Conservation (phyloP, 2,113 vertebrate genomes). For the Martes martes region DNA sequence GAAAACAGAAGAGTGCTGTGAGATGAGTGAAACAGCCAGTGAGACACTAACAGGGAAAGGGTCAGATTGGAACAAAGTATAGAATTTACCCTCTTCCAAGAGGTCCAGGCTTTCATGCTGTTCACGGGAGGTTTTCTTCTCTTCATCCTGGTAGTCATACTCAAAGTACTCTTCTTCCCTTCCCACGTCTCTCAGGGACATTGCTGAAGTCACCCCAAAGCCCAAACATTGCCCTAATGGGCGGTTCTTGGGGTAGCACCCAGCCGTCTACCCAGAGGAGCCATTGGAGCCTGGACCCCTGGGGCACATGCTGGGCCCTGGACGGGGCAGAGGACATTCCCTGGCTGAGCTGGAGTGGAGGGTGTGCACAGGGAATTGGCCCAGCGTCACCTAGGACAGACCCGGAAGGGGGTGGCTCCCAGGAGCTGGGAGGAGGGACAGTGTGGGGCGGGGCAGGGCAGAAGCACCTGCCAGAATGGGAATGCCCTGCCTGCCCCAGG, state of each 20-base stretch:
- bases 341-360: neutral
- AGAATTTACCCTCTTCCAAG: slow-evolving; percentile 87
- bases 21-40: neutral
- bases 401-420: neutral
- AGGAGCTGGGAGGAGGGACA: neutral
- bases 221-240: neutral
- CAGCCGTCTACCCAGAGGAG: slow-evolving; percentile 49
- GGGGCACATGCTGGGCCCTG: slow-evolving; percentile 68
- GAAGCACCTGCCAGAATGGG: neutral
- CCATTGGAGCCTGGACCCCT: slow-evolving; percentile 26
- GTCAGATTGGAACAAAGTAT: neutral
- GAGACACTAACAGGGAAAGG: neutral
- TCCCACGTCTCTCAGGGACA: slow-evolving; percentile 78
- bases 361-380: slow-evolving; percentile 15
- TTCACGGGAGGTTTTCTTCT: neutral
- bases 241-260: slow-evolving; percentile 35
- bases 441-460: neutral
- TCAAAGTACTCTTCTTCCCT: slow-evolving; percentile 84
- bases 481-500: neutral
- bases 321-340: slow-evolving; percentile 75
- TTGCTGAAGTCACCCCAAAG: slow-evolving; percentile 74
- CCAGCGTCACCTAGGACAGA: neutral
- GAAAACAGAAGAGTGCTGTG: neutral
- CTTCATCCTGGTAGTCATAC: slow-evolving; percentile 74
- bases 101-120: slow-evolving; percentile 73